Base-by-base conservation (phyloP, 1,140 invertebrate species). In the Drosophila burlai region DNA sequence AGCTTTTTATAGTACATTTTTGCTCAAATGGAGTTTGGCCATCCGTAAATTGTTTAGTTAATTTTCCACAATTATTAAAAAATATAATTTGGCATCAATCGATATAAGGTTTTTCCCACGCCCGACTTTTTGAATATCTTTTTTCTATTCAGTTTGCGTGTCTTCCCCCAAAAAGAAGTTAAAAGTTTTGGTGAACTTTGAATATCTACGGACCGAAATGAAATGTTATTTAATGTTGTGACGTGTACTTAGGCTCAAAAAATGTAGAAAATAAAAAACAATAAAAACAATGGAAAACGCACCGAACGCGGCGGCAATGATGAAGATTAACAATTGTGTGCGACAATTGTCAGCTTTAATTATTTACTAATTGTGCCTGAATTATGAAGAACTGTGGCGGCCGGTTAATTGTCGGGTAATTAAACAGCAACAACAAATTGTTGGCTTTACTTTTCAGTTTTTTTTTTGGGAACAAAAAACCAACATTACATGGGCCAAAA, bases 351-450 rank as follows among this genome's bases (percentile, higher is more conserved):
- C 65, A 83, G 57, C 77, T 49, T 83, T 87, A 89, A 87, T 89
- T 87, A 87, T 89, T 89, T 68, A 89, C 84, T 87, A 84, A 87
- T 87, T 89, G 85, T 84, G 80, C 45, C 79, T 84, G 84, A 81
- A 84, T 89, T 89, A 81, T 81, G 74, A 89, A 81, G 73, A 87
- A 79, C 84, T 84, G 46, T 71, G 73, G 58, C 68, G 67, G 67
- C 38, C 77, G 65, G 65, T 63, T 87, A 89, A 89, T 87, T 89
- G 76, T 60, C 62, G 74, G 72, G 45, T 73, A 72, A 89, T 81
- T 83, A 89, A 62, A 40, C 55, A 73, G 55, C 55, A 83, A 77
- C 64, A 49, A 68, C 68, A 76, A 76, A 66, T 77, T 68, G 45
- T 46, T 43, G 57, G 49, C 26, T 77, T 77, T 29, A 60, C 55